Percentiles rank a stretch among this genome's conserved stretches.
phyloP scores from a whole-genome alignment of 2,797 vertebrate genomes.

The Pygocentrus nattereri region DNA sequence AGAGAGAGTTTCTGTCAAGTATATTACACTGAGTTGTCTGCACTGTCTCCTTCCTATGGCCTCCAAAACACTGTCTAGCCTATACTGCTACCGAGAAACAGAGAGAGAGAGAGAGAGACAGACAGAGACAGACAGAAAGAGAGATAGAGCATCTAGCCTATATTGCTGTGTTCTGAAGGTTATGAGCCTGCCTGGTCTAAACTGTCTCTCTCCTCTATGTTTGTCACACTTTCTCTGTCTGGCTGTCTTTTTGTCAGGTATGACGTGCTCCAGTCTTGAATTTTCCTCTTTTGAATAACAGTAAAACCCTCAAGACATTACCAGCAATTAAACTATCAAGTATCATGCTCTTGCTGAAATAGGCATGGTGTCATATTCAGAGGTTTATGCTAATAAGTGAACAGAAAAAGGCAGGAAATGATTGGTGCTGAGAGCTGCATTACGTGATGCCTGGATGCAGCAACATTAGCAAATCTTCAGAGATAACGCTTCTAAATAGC shows the following conservation, averaged over 20 bases:
- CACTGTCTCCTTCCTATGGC: too few species aligned
- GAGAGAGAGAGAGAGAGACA: too few species aligned
- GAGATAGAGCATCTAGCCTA: too few species aligned
- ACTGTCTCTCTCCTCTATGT: background rate
- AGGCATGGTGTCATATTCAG: background rate
- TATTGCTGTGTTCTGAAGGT: too few species aligned
- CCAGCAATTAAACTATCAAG: background rate
- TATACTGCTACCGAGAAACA: too few species aligned
- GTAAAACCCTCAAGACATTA: constrained; percentile 9
- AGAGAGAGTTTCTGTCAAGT: background rate
- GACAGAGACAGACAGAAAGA: too few species aligned
- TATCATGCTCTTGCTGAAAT: background rate
- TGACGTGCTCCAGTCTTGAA: background rate
- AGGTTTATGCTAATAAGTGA: too few species aligned
- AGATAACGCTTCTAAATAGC: too few species aligned
- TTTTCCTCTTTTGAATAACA: background rate
- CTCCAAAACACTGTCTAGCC: too few species aligned
- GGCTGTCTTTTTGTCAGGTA: background rate
- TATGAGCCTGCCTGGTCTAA: too few species aligned
- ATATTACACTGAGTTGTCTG: too few species aligned
- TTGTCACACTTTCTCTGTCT: background rate
- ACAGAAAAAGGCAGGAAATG: background rate
- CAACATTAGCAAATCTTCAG: background rate
- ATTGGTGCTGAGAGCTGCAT: background rate
- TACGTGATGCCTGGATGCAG: background rate